phyloP scores from a whole-genome alignment of 2,797 vertebrate species.

The Epinephelus malabaricus region DNA sequence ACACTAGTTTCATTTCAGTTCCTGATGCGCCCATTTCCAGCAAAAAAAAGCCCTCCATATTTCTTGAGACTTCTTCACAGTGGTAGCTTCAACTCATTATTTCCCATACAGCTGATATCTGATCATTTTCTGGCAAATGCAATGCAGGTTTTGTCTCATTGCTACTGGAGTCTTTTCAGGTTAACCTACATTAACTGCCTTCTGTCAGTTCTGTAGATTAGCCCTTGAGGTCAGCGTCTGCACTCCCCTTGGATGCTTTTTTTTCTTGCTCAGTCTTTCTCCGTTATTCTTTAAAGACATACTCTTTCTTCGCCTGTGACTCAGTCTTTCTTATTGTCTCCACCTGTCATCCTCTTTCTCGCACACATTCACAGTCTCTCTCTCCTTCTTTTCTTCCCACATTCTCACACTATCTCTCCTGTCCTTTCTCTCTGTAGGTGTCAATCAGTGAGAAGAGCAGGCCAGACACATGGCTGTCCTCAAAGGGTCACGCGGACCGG shows the following conservation, averaged over 20 bases:
- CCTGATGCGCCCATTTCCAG: background rate
- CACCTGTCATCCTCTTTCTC: conserved; percentile 16
- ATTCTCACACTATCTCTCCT: conserved; percentile 6
- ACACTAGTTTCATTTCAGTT: background rate
- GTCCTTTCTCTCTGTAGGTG: conserved; percentile 43
- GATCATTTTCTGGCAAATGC: background rate
- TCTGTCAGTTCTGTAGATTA: conserved; percentile 6
- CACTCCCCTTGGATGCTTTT: background rate
- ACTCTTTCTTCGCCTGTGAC: conserved; percentile 6
- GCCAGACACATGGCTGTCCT: conserved; percentile 53
- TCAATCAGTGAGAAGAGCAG: conserved; percentile 68
- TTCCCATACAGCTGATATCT: background rate
- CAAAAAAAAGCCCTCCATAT: background rate
- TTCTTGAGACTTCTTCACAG: background rate
- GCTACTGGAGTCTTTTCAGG: background rate
- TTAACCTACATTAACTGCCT: background rate
- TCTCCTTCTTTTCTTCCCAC: conserved; percentile 3
- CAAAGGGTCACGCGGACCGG: conserved; percentile 70
- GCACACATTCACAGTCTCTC: conserved; percentile 13
- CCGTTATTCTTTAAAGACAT: conserved; percentile 6
- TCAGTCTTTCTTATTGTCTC: conserved; percentile 29
- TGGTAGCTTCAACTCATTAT: background rate
- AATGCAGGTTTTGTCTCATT: background rate
- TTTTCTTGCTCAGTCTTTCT: background rate
- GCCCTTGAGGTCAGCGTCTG: background rate